Percentiles rank a stretch among this genome's conserved stretches.
Evolutionary conservation across 2,888 invertebrate species (phyloP).

Genomic region (Clusia tigrina): DNA sequence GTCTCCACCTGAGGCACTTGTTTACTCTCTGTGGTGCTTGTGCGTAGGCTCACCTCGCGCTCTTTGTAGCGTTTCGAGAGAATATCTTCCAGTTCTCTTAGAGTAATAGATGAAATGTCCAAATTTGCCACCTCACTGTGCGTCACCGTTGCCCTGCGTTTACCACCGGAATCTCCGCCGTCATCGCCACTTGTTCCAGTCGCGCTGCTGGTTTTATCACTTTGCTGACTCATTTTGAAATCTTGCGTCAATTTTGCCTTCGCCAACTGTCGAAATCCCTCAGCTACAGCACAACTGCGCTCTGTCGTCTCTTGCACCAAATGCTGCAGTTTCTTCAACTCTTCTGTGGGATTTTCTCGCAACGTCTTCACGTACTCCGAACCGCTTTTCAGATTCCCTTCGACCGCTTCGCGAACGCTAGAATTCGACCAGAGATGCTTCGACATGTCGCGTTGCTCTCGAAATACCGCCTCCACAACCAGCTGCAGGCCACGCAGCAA

Average conservation of each 20-base stretch:
- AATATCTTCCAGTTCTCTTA: conserved; percentile 62
- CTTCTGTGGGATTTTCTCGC: conserved; percentile 49
- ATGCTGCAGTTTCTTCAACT: conserved; percentile 62
- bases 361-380: conserved; percentile 44
- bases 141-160: too few relatives aligned
- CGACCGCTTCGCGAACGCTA: conserved; percentile 68
- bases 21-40: conserved; percentile 45
- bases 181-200: neutral
- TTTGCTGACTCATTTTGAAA: conserved; percentile 42
- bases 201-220: conserved; percentile 9
- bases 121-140: conserved; percentile 54
- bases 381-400: conserved; percentile 46
- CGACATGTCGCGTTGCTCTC: conserved; percentile 71
- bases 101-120: conserved; percentile 62
- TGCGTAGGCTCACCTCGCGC: conserved; percentile 54
- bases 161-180: neutral
- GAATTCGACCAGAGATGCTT: conserved; percentile 75
- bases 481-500: conserved; percentile 75
- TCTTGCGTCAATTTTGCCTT: conserved; percentile 40
- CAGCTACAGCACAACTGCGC: conserved; percentile 74
- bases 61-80: conserved; percentile 57
- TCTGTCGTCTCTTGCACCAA: conserved; percentile 70
- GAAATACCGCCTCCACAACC: conserved; percentile 73
- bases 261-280: conserved; percentile 74
- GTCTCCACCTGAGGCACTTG: conserved; percentile 32